Percentiles rank a stretch among this genome's conserved stretches.
These are phyloP conservation scores for Tychaedon coryphoeus DNA, from an alignment of 2,113 vertebrate species.

Conservation along the genomic window DNA sequence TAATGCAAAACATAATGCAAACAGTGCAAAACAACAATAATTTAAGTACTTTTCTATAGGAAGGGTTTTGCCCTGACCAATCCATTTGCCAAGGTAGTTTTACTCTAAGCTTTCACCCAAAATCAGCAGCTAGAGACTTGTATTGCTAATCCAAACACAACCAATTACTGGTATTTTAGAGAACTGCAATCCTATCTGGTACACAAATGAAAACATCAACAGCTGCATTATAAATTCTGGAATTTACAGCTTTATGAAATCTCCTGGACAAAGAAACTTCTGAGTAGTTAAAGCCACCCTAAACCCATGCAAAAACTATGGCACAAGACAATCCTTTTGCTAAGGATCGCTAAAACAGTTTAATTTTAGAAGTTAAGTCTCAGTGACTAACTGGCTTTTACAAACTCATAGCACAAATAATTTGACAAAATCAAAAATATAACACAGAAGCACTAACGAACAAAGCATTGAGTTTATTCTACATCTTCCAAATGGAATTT, in stretches of 20 bases:
- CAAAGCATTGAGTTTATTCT: neutral
- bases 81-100: neutral
- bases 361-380: neutral
- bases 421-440: neutral
- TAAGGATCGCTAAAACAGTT: neutral
- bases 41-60: neutral
- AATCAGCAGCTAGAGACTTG: neutral
- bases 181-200: neutral
- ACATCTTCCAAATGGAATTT: neutral
- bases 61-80: neutral
- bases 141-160: neutral
- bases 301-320: neutral
- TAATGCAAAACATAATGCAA: neutral
- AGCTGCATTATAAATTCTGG: neutral
- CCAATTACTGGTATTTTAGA: neutral
- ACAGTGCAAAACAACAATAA: neutral
- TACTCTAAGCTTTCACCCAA: neutral
- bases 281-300: neutral
- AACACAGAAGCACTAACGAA: neutral
- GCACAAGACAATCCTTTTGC: neutral
- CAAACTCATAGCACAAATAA: neutral
- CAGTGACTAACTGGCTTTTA: neutral
- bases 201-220: neutral
- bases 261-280: neutral
- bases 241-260: neutral